Conservation (phyloP, 2,888 invertebrate genomes). For the Lycocerus yunnanus region DNA sequence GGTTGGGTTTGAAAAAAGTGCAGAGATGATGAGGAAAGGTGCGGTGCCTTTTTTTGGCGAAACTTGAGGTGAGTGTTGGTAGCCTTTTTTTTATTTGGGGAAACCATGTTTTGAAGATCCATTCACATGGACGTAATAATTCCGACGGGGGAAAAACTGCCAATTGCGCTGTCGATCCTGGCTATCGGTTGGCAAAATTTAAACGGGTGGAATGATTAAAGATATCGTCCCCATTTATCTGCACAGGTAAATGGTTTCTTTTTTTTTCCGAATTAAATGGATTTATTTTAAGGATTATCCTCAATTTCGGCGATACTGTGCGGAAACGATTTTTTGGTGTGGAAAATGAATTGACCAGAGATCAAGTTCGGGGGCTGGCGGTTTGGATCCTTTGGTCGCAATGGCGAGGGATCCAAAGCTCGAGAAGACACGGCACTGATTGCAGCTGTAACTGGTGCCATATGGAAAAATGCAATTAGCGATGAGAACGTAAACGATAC, state of each 20-base stretch:
- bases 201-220: conserved; percentile 86
- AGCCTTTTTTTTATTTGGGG: not conserved
- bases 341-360: conserved; percentile 78
- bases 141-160: conserved; percentile 80
- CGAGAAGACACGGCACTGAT: conserved; percentile 77
- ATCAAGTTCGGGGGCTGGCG: conserved; percentile 83
- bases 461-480: conserved; percentile 92
- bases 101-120: conserved; percentile 47
- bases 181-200: conserved; percentile 80
- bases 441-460: conserved; percentile 87
- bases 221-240: conserved; percentile 82
- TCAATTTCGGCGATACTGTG: conserved; percentile 73
- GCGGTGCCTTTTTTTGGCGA: conserved; percentile 77
- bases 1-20: conserved; percentile 57
- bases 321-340: conserved; percentile 88
- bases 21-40: conserved; percentile 75
- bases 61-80: conserved; percentile 66
- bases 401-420: conserved; percentile 71
- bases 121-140: conserved; percentile 84
- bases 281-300: conserved; percentile 44
- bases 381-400: conserved; percentile 81
- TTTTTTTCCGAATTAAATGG: not conserved
- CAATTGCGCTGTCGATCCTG: conserved; percentile 63
- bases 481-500: conserved; percentile 79
- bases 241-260: conserved; percentile 39